These are phyloP conservation scores for Phrynosoma platyrhinos DNA, from an alignment of 2,113 vertebrate species.

Conservation along the genomic window DNA sequence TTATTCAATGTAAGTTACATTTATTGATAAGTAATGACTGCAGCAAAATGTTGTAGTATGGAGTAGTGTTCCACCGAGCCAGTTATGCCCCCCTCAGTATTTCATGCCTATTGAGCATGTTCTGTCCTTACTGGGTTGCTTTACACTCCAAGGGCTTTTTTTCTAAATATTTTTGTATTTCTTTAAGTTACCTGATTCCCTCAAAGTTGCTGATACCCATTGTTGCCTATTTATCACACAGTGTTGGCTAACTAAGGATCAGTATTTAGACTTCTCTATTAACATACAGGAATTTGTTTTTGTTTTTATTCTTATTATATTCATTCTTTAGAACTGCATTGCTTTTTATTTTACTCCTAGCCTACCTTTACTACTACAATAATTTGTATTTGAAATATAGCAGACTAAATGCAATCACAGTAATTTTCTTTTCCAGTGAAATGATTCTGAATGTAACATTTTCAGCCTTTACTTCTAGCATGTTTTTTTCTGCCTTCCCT, in stretches of 20 bases:
- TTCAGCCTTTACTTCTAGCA: background rate
- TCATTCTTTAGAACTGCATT: background rate
- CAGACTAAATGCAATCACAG: background rate
- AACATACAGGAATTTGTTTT: background rate
- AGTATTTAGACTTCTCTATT: background rate
- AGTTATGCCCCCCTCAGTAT: background rate
- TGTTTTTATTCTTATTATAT: background rate
- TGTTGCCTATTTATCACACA: background rate
- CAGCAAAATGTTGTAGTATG: background rate
- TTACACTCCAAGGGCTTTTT: background rate
- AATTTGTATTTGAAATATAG: background rate
- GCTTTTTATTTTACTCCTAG: background rate
- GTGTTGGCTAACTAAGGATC: background rate
- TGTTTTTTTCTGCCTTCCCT: background rate
- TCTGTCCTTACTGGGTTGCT: background rate
- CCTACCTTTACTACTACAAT: background rate
- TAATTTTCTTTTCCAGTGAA: background rate
- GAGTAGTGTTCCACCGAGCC: background rate
- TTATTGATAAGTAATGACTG: background rate
- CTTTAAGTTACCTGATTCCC: background rate
- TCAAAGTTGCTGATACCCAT: background rate
- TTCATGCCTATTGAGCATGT: background rate
- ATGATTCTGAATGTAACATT: background rate
- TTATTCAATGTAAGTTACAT: background rate
- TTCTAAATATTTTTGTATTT: background rate